phyloP scores from a whole-genome alignment of 2,113 vertebrate species.

The Labrus mixtus region DNA sequence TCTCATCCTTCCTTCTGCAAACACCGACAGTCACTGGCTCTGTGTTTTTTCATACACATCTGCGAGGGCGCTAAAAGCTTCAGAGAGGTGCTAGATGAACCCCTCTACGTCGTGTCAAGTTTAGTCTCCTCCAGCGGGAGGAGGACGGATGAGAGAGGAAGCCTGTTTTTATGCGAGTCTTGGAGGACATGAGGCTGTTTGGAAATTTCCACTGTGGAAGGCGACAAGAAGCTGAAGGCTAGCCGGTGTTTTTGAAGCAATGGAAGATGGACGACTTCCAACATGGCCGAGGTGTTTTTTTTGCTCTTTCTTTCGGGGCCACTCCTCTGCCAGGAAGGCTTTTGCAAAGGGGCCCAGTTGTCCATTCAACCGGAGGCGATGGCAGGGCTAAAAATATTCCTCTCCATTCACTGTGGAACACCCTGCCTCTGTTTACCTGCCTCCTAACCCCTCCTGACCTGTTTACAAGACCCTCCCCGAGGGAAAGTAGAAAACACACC shows the following conservation, averaged over 20 bases:
- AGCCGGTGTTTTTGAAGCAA: constrained; percentile 49
- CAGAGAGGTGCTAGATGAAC: constrained; percentile 78
- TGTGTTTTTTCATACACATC: constrained; percentile 56
- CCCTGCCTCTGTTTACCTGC: constrained; percentile 80
- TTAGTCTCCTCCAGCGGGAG: constrained; percentile 34
- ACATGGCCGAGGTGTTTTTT: constrained; percentile 74
- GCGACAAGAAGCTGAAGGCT: constrained; percentile 26
- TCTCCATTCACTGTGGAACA: constrained; percentile 73
- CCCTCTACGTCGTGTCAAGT: constrained; percentile 42
- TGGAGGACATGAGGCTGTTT: constrained; percentile 54
- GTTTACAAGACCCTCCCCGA: constrained; percentile 74
- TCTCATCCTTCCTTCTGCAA: constrained; percentile 73
- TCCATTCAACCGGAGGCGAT: constrained; percentile 77
- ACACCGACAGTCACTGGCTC: constrained; percentile 50
- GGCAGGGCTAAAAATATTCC: constrained; percentile 80
- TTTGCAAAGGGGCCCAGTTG: constrained; percentile 79
- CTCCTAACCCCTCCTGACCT: constrained; percentile 78
- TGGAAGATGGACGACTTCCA: constrained; percentile 80
- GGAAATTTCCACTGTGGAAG: constrained; percentile 84
- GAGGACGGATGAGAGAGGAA: constrained; percentile 12
- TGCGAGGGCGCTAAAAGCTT: constrained; percentile 79
- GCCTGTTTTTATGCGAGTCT: constrained; percentile 63
- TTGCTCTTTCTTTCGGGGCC: constrained; percentile 50
- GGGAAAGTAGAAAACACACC: constrained; percentile 65
- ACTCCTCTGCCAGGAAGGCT: constrained; percentile 76